Base-by-base conservation (phyloP, 2,888 invertebrate species). In the Hydrotaea cyrtoneurina region DNA sequence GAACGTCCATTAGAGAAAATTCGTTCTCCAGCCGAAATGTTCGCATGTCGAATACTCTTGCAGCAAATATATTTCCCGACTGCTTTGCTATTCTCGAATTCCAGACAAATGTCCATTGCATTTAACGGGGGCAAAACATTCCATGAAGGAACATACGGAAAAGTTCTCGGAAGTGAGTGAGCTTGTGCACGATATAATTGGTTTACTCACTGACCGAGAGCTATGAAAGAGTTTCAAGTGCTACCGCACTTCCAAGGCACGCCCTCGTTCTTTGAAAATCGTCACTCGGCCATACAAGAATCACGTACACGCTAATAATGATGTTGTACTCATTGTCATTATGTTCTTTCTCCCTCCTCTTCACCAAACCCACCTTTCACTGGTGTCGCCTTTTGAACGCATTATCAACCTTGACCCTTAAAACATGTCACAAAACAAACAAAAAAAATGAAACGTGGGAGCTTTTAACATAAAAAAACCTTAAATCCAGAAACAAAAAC, bases 321-420 rank as follows among this genome's bases (percentile, higher is more conserved):
- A 69, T 46, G 69, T 69, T 69, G 7, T 46, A 13, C 23, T 46
- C 23, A 17, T 55, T 21, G 55, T 21, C 55, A 11, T 19, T 17
- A 7, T 19, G 4, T 17, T 21, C 21, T 55, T 23, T 55, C 53
- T 4, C 53, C 1, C 17, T 21, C 21, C 55, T 19, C 17, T 17
- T 23, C 55, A 21, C n/a, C n/a, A n/a, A n/a, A n/a, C n/a, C n/a
- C 31, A 31, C 19, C 17, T 8, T 7, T 17, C n/a, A 2, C 53
- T 17, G 55, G 7, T 13, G n/a, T 13, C 23, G 59, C 4, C 59
- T 23, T 59, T 59, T 26, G 26, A 59, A 66, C 55, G 77, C 77
- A 77, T 66, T 69, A 55, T 66, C 77, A 77, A 77, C 77, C 77
- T 77, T 77, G 77, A 77, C 77, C 77, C 66, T 55, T 55, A 77